Base-by-base conservation (phyloP, 1,140 invertebrate species). In the Drosophila novamexicana region DNA sequence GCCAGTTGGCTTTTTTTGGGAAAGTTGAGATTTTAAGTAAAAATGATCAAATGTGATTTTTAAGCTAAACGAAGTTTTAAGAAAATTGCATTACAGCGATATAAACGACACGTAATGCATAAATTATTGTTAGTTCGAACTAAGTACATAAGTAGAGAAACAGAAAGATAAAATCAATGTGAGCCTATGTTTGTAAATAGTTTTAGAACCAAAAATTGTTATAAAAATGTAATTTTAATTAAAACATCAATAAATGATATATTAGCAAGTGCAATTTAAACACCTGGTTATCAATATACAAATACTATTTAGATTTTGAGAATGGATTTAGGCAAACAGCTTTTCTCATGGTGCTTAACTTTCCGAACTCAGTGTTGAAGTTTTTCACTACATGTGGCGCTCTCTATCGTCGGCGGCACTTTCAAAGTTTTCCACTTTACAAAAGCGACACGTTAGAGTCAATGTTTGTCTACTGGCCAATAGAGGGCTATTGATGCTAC, bases 171-270 rank as follows among this genome's bases (percentile, higher is more conserved):
- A 58, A 58, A 62, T 89, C 73, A 76, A 64, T 75, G 65, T 78
- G 77, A 77, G 63, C 77, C 61, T 89, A 47, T 81, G 86, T 89
- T 89, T 89, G 86, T 90, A 90, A 76, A 90, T 89, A 89, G 73
- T 81, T 77, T 78, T 90, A 90, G 68, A 66, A 45, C 57, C 63
- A 50, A 81, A 77, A 90, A 89, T 85, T 89, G 84, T 88, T 89
- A 90, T 85, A 63, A 73, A 77, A 67, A 77, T 77, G 69, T 85
- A 90, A 89, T 86, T 90, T 89, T 81, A 90, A 86, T 86, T 75
- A 90, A 83, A 83, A 80, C 73, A 77, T 88, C 83, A 88, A 89
- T 88, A 88, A 89, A 79, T 72, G 75, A 91, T 91, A 82, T 91
- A 89, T 91, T 89, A 90, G 88, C 71, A 89, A 89, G 86, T 91